Percentiles rank a stretch among this genome's conserved stretches.
Conservation (phyloP, 2,888 invertebrate genomes). For the Nudaria mundana region DNA sequence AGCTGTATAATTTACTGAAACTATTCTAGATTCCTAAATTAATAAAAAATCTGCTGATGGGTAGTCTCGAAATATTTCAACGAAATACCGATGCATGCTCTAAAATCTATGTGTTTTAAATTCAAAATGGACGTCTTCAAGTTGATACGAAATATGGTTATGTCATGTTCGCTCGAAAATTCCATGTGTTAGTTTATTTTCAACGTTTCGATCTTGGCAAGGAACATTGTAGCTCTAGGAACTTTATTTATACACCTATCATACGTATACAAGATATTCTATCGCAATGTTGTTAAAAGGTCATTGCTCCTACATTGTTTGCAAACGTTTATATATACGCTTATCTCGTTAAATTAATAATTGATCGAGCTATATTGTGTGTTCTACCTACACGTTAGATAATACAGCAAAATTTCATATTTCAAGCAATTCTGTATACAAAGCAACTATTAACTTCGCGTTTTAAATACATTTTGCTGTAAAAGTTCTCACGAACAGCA, state of each 20-base stretch:
- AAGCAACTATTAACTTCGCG: conserved; percentile 9
- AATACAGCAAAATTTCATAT: conserved; percentile 26
- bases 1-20: conserved; percentile 18
- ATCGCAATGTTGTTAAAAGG: conserved; percentile 34
- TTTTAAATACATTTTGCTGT: conserved; percentile 3
- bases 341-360: conserved; percentile 41
- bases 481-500: not conserved
- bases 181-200: not conserved
- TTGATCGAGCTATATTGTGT: conserved; percentile 43
- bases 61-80: too few relatives aligned
- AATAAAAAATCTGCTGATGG: too few relatives aligned
- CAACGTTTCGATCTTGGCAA: conserved; percentile 8
- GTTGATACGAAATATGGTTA: not conserved
- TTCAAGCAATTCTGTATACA: conserved; percentile 15
- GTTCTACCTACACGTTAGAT: conserved; percentile 21
- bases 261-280: conserved; percentile 15
- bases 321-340: conserved; percentile 35
- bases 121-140: not conserved
- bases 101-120: not conserved
- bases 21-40: too few relatives aligned
- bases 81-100: not conserved
- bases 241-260: conserved; percentile 7
- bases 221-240: not conserved
- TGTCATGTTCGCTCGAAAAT: not conserved
- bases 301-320: conserved; percentile 37